Base-by-base conservation (phyloP, 2,797 vertebrate species). In the Silurus aristotelis region DNA sequence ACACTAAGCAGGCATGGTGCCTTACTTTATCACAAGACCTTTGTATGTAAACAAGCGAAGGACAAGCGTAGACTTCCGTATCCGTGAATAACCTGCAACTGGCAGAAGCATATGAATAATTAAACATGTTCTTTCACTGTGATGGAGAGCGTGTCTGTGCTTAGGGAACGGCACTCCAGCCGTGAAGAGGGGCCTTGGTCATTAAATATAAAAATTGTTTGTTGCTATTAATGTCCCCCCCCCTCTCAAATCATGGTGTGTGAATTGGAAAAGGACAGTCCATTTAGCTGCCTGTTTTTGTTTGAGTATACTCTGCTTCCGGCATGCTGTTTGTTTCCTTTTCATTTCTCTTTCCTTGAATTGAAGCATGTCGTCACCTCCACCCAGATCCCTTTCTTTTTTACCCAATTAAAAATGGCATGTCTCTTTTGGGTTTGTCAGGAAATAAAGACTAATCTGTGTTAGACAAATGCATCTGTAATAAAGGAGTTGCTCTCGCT, bases 141-240 rank as follows among this genome's bases (percentile, higher is more conserved):
- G 94, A 92, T 93, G 91, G 91, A 93, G 92, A 83, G 88, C 87
- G 90, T 86, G 90, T 87, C 83, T 86, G 60, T 43, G 84, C 86
- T 87, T 83, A 72, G 86, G 58, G 61, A 90, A 89, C 90, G 86
- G 91, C 93, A 86, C 92, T 94, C 90, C 55, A 85, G 88, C 86
- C 0, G 67, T 56, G 87, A 85, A 91, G 90, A 85, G 89, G 87
- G 85, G 79, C 88, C 83, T 82, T 60, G 75, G 83, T 88, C 91
- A 92, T 95, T 95, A 93, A 93, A 94, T 92, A 93, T 92, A 91
- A 91, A 95, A 92, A 92, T 84, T 89, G 90, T 93, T 93, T 92
- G 88, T 87, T 89, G 87, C 88, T 83, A 79, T 90, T 93, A 93
- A 92, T 52, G 48, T 0, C 8, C 48, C 48, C 48, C 48, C 8